A percentile compares a stretch with the other conserved stretches of the same genome.
Evolutionary conservation across 2,888 invertebrate species (phyloP).

Genomic region (Drosophila hamatofila): DNA sequence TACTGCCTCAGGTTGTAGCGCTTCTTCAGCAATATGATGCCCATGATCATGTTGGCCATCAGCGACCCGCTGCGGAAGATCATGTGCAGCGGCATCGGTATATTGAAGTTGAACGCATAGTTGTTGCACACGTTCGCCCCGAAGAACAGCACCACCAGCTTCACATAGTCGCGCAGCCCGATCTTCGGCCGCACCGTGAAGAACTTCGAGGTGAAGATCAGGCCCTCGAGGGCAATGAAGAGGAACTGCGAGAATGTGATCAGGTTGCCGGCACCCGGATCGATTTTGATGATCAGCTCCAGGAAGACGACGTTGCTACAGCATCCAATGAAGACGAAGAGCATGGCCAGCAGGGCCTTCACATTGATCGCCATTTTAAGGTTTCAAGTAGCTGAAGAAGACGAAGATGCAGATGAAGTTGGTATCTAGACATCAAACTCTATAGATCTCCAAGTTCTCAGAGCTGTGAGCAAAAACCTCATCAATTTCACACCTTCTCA

Average conservation of each 20-base stretch:
- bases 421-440: too few relatives aligned
- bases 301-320: slow-evolving; percentile 95
- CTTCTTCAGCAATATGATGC: slow-evolving; percentile 95
- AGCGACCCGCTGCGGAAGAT: slow-evolving; percentile 98
- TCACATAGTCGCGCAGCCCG: slow-evolving; percentile 91
- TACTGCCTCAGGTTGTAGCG: slow-evolving; percentile 94
- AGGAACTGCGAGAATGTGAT: slow-evolving; percentile 98
- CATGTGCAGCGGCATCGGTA: slow-evolving; percentile 99
- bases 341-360: slow-evolving; percentile 89
- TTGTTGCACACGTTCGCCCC: slow-evolving; percentile 96
- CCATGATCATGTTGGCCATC: slow-evolving; percentile 98
- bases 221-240: slow-evolving; percentile 95
- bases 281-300: slow-evolving; percentile 94
- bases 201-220: slow-evolving; percentile 93
- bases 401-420: background rate
- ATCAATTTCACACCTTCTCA: background rate
- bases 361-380: slow-evolving; percentile 69
- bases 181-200: slow-evolving; percentile 92
- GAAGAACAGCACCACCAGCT: slow-evolving; percentile 95
- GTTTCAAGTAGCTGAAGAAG: background rate
- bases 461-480: background rate
- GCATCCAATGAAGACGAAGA: slow-evolving; percentile 93
- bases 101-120: slow-evolving; percentile 97
- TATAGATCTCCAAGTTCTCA: too few relatives aligned
- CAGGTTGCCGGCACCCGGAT: slow-evolving; percentile 96